Evolutionary conservation across 1,140 invertebrate species (phyloP), one percentile per base, ranked within the genome.

Genomic region (Listronotus oregonensis): DNA sequence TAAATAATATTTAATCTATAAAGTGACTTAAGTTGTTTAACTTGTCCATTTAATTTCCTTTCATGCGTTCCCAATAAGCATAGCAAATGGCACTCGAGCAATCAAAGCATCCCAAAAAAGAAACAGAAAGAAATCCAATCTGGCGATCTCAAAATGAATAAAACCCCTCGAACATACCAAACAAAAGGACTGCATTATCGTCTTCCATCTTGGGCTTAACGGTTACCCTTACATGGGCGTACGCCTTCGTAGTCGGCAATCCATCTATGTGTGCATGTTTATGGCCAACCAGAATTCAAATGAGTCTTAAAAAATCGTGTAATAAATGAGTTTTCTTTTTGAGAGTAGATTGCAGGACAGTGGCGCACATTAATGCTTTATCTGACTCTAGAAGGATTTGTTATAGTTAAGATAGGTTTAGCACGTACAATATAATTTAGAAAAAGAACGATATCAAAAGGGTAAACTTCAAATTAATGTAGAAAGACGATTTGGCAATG

Each of bases 161-260:
- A n/a, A 49, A 27, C 46, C 12, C 46, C 12, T 18, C 46, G 17
- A 49, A 37, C 34, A 49, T 9, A 17, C 15, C 15, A 49, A 49
- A 49, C 46, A 54, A 54, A 54, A 54, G 51, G 32, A 39, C 51
- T 32, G 31, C 51, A 39, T 39, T 54, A 39, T 56, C 54, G 32
- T 34, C 18, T 56, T 56, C 40, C 37, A 56, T 56, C 54, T 56
- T 56, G 54, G 54, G 32, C 54, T 56, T 56, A 56, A 56, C 54
- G 39, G 54, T 56, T 56, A 31, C 40, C 40, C 54, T 27, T 34
- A 43, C 40, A 43, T 42, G 54, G 54, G 10, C 37, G 54, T 56
- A 43, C 46, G 46, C 46, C 46, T 49, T 49, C 46, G 46, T 49
- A 49, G 14, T 49, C 11, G 7, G 12, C 18, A 49, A 49, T 49